phyloP scores from a whole-genome alignment of 2,888 invertebrate species.

The Peribatodes rhomboidaria region DNA sequence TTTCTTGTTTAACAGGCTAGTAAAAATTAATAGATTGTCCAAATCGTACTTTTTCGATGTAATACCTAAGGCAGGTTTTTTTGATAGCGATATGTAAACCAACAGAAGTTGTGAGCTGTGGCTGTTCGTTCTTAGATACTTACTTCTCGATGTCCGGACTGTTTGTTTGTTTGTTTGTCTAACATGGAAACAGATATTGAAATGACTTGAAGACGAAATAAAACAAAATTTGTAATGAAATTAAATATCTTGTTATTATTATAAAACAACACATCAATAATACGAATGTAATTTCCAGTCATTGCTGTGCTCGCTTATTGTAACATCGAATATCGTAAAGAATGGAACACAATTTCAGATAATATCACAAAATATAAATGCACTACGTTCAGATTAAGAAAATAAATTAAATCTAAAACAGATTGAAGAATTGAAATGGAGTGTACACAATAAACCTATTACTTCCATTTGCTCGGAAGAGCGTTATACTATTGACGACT shows the following conservation, averaged over 20 bases:
- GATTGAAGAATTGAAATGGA: constrained; percentile 3
- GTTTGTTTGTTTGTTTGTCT: constrained; percentile 9
- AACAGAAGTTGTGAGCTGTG: background rate
- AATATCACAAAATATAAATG: constrained; percentile 69
- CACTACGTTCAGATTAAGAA: constrained; percentile 46
- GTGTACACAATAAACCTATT: background rate
- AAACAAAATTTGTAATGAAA: constrained; percentile 77
- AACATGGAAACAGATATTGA: background rate
- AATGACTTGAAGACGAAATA: constrained; percentile 57
- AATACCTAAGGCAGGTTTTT: background rate
- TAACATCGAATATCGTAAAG: constrained; percentile 44
- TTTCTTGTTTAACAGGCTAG: background rate
- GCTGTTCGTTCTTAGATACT: background rate
- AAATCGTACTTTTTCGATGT: background rate
- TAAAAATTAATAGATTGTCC: background rate
- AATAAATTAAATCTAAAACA: constrained; percentile 17
- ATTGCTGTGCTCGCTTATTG: constrained; percentile 63
- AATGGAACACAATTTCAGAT: constrained; percentile 43
- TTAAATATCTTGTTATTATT: constrained; percentile 84
- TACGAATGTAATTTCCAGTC: constrained; percentile 84
- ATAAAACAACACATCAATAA: constrained; percentile 81
- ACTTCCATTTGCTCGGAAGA: background rate
- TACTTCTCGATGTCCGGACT: background rate
- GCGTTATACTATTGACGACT: constrained; percentile 9
- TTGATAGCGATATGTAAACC: constrained; percentile 6